Base-by-base conservation (phyloP, 2,113 vertebrate genomes). In the Micromys minutus region DNA sequence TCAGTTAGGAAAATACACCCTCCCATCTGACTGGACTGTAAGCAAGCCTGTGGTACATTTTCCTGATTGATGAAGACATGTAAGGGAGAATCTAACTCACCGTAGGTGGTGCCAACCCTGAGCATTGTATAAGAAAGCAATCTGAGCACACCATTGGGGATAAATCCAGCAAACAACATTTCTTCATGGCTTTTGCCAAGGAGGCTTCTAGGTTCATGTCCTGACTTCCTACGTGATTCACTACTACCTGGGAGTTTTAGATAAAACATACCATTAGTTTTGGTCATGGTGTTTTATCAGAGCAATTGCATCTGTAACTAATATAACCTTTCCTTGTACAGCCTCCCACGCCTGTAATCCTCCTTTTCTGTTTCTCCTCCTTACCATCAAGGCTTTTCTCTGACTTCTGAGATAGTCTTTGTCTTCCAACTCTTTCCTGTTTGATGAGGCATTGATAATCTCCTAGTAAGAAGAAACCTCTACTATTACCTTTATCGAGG, bases 371-470 rank as follows among this genome's bases (percentile, higher is more conserved):
- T 34, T 72, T 36, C 45, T 76, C 45, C 17, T 81, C 3, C 31
- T 0, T 52, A 17, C 42, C 34, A 91, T 22, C 16, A 89, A 91
- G 55, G 22, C 36, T 21, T 50, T 74, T 87, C 81, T 87, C 79
- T 71, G 77, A 61, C 50, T 85, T 11, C 81, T 74, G 55, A 93
- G 95, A 50, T 36, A 42, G 0, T 87, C 15, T 75, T 50, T 55
- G 42, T 93, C 87, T 96, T 84, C 34, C 76, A 89, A 91, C 31
- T 31, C 3, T 88, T 74, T 84, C 16, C 17, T 90, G 52, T 87
- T 89, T 47, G 74, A 84, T 94, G 17, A 50, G 67, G 79, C 29
- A 77, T 50, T 87, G 47, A 24, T 75, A 36, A 71, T 84, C 42
- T 57, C 19, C n/a, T 79, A 67, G 34, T 7, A 76, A 91, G 29